These are phyloP conservation scores for Cynoglossus semilaevis DNA, from an alignment of 2,113 vertebrate species.

Conservation along the genomic window DNA sequence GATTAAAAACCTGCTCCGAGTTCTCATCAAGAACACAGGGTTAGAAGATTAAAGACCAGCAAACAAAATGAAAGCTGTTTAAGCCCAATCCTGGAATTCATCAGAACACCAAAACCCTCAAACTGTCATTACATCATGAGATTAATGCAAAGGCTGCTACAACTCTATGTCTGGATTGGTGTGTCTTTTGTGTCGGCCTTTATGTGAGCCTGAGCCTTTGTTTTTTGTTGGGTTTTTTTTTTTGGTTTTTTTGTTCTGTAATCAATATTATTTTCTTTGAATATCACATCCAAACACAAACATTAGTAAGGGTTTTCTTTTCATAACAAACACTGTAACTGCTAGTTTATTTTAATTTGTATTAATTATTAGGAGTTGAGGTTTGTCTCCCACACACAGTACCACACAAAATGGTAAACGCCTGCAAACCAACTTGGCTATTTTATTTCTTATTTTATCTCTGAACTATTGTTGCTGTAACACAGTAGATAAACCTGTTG, in stretches of 20 bases:
- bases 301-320: no score
- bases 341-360: no score
- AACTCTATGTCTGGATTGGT: slow-evolving; percentile 59
- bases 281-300: no score
- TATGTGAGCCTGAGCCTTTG: slow-evolving; percentile 9
- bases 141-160: slow-evolving; percentile 79
- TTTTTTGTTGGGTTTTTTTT: no score
- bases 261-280: neutral
- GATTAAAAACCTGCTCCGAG: slow-evolving; percentile 86
- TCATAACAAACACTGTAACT: no score
- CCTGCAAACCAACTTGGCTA: no score
- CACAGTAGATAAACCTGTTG: no score
- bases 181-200: slow-evolving; percentile 46
- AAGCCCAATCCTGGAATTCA: slow-evolving; percentile 88
- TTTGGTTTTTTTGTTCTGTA: neutral
- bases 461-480: no score
- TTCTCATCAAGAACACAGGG: slow-evolving; percentile 90
- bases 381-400: no score
- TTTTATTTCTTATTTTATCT: no score
- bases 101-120: slow-evolving; percentile 83
- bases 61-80: slow-evolving; percentile 92
- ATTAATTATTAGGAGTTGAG: no score
- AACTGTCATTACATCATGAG: slow-evolving; percentile 81
- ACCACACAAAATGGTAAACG: no score
- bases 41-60: slow-evolving; percentile 87